These are phyloP conservation scores for Amphibalanus amphitrite DNA, from an alignment of 1,140 invertebrate species.

Conservation along the genomic window DNA sequence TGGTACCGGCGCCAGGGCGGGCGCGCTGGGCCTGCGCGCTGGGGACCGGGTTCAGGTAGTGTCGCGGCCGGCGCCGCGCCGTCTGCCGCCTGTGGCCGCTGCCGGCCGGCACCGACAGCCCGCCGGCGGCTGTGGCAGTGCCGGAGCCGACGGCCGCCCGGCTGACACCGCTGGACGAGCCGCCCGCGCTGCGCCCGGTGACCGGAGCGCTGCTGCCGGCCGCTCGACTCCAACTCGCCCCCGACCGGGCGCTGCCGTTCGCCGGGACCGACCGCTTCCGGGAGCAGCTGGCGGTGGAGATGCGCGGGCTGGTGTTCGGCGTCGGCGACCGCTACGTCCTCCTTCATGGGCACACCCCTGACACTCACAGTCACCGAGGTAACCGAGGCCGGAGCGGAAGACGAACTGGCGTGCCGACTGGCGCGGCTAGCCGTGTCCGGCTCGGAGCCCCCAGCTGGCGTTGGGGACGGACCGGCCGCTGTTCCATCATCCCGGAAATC, in stretches of 20 bases:
- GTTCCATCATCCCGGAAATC: no score
- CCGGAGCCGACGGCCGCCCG: background rate
- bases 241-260: background rate
- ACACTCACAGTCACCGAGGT: background rate
- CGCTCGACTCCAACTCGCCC: background rate
- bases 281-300: background rate
- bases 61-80: background rate
- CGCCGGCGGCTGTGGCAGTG: background rate
- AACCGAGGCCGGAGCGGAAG: background rate
- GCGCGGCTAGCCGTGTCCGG: no score
- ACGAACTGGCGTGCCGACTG: no score
- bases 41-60: background rate
- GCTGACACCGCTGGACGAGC: background rate
- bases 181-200: background rate
- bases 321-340: background rate
- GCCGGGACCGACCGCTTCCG: background rate
- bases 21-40: background rate
- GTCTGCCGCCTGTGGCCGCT: background rate
- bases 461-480: no score
- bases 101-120: background rate
- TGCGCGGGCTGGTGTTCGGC: background rate
- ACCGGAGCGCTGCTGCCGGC: background rate
- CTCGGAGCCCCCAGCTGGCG: no score
- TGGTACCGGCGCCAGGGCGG: background rate
- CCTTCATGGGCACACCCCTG: background rate